Percentiles rank a stretch among this genome's conserved stretches.
Evolutionary conservation across 2,888 invertebrate genomes (phyloP).

Genomic region (Dastarcus helophoroides): DNA sequence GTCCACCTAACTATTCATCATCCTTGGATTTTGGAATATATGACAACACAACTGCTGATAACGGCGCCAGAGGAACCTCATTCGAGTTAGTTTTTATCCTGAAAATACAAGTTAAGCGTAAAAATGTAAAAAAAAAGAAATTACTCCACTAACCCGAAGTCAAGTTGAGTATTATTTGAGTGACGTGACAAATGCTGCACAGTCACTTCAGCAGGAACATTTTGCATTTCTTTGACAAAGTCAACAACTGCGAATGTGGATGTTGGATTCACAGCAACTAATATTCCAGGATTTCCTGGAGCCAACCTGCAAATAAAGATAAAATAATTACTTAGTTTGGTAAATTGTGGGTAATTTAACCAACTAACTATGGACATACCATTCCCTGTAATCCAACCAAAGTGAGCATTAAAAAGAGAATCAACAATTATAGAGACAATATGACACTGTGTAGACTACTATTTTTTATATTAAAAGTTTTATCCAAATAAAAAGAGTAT

Average conservation of each 20-base stretch:
- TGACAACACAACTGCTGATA: too few species aligned
- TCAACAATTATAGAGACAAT: neutral
- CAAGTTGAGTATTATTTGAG: too few species aligned
- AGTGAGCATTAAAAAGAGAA: neutral
- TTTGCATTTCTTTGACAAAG: constrained; percentile 39
- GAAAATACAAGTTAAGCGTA: too few species aligned
- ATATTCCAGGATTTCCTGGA: constrained; percentile 62
- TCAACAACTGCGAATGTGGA: constrained; percentile 40
- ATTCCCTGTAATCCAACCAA: neutral
- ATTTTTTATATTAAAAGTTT: neutral
- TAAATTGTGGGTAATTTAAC: neutral
- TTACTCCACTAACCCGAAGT: too few species aligned
- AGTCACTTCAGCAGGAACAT: constrained; percentile 49
- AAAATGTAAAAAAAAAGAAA: too few species aligned
- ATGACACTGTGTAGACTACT: neutral
- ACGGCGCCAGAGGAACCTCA: too few species aligned
- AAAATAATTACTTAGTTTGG: constrained; percentile 1
- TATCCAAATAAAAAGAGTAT: neutral
- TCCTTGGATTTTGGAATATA: too few species aligned
- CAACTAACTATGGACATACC: neutral
- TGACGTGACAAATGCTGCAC: too few species aligned
- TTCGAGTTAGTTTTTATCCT: too few species aligned
- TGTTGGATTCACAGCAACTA: constrained; percentile 59
- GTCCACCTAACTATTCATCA: too few species aligned
- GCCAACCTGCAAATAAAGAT: constrained; percentile 45